Percentiles rank a stretch among this genome's conserved stretches.
Evolutionary conservation across 2,888 invertebrate genomes (phyloP).

Genomic region (Tachystola acroxantha): DNA sequence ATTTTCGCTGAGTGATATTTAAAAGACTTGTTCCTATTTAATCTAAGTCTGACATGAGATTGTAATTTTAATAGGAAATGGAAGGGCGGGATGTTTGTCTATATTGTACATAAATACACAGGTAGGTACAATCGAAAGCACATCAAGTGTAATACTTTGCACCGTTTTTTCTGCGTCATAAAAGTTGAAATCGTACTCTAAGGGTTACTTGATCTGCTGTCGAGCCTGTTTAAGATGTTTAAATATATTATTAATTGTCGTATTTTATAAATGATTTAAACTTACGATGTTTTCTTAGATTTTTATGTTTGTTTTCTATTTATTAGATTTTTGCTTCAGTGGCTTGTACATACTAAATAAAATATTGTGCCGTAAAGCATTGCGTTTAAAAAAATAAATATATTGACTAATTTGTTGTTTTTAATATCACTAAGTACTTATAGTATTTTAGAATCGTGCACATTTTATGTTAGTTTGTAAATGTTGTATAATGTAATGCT

Average conservation of each 20-base stretch:
- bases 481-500: background rate
- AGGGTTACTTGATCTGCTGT: no score
- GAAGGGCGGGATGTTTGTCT: constrained; percentile 34
- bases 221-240: no score
- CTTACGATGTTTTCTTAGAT: constrained; percentile 23
- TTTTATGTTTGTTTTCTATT: constrained; percentile 25
- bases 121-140: no score
- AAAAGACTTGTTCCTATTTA: constrained; percentile 52
- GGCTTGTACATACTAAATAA: constrained; percentile 47
- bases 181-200: no score
- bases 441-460: background rate
- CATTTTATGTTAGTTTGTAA: background rate
- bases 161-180: no score
- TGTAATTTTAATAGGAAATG: constrained; percentile 36
- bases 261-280: constrained; percentile 19
- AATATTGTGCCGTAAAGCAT: constrained; percentile 36
- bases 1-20: constrained; percentile 14
- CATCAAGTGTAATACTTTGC: no score
- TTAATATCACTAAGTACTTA: no score
- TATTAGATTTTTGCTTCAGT: constrained; percentile 47
- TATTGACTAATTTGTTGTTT: constrained; percentile 1
- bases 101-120: constrained; percentile 21
- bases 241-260: no score
- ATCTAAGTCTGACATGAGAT: constrained; percentile 48
- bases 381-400: constrained; percentile 21